Conservation (phyloP, 1,140 invertebrate genomes). For the Drosophila kikkawai region DNA sequence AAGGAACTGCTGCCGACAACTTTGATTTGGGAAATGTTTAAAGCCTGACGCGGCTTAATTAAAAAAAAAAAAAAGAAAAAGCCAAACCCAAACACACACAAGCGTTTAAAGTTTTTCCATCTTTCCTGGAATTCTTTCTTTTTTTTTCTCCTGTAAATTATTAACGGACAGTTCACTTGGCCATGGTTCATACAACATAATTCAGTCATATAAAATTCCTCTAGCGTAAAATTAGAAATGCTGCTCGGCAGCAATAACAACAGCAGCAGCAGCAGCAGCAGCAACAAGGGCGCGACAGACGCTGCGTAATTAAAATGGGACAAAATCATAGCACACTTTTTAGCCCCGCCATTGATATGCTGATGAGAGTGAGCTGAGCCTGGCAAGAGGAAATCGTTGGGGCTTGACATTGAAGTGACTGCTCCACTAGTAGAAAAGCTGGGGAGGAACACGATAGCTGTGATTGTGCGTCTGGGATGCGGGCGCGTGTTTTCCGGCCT, state of each 20-base stretch:
- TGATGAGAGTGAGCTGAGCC: conserved; percentile 54
- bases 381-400: conserved; percentile 39
- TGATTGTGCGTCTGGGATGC: conserved; percentile 6
- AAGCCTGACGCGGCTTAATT: conserved; percentile 61
- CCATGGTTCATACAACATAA: conserved; percentile 76
- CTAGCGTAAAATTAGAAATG: conserved; percentile 82
- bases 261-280: conserved; percentile 36
- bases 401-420: conserved; percentile 78
- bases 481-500: conserved; percentile 9
- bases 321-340: conserved; percentile 68
- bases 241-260: conserved; percentile 53
- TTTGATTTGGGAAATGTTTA: conserved; percentile 73
- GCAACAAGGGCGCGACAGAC: conserved; percentile 48
- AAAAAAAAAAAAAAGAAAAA: conserved; percentile 62
- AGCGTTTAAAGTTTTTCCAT: conserved; percentile 33
- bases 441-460: neutral
- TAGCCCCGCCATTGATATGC: conserved; percentile 72
- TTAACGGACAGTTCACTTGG: conserved; percentile 63
- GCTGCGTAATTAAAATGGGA: conserved; percentile 73
- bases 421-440: conserved; percentile 54
- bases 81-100: conserved; percentile 13
- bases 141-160: conserved; percentile 58
- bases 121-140: conserved; percentile 17
- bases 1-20: conserved; percentile 54
- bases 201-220: conserved; percentile 82